Base-by-base conservation (phyloP, 2,113 vertebrate genomes). In the Carassius gibelio region DNA sequence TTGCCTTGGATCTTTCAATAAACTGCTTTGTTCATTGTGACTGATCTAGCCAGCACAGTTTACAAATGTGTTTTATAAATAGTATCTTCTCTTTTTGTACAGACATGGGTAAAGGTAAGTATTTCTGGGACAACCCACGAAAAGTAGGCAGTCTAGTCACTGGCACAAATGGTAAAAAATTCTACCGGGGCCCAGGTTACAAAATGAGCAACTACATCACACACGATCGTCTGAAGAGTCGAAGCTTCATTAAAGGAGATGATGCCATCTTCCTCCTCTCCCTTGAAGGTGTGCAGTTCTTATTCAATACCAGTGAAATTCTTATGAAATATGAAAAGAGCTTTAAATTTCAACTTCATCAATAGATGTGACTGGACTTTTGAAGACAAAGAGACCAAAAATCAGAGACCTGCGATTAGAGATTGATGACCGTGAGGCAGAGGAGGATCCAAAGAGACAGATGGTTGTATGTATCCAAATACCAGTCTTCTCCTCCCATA, bases 161-260 rank as follows among this genome's bases (percentile, higher is more conserved):
- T 7, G 94, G 90, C 66, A 36, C 93, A 66, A 95, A 98, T 81
- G 96, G 97, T 78, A 96, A 93, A 82, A 23, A 45, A 11, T 97
- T 91, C 86, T 93, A 83, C 64, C 94, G 93, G 88, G 93, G 95
- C 30, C 88, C 80, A 2, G 94, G 95, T 85, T 13, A 0, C 0
- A 95, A 96, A 83, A 96, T 90, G 0, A 91, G 1, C 0, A 0
- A 62, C 23, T 97, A 95, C 88, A 91, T 98, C 89, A 96, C 95
- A 69, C 92, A 95, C 8, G 14, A 89, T 66, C 94, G 94, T 72
- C 91, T 97, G 86, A 93, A 64, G 87, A 96, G 95, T 85, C 95
- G 94, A 62, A 84, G 95, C 75, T 98, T 95, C 89, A 94, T 97
- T 82, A 98, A 97, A 91, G 96, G 95, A 76, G 90, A 95, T 1